Base-by-base conservation (phyloP, 1,140 invertebrate species). In the Teleopsis dalmanni region DNA sequence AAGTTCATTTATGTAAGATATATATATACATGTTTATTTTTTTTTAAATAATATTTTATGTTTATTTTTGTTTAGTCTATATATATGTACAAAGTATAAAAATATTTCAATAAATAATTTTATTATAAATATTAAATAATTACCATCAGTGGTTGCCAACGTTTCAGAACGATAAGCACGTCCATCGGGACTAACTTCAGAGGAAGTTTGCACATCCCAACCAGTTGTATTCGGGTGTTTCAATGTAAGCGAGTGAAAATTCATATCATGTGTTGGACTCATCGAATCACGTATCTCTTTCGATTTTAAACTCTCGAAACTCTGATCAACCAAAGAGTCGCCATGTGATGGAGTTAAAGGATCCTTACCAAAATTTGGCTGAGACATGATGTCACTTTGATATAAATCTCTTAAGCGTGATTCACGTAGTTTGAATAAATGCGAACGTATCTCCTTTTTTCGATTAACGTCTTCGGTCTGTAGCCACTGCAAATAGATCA, bases 401-500 rank as follows among this genome's bases (percentile, higher is more conserved):
- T 87, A 87, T 41, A 85, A 79, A 63, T 84, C 79, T 56, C 80
- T 79, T 46, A 88, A 74, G 26, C 85, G 74, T 58, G 83, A 78
- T 70, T 91, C 87, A 27, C 86, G 78, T 55, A 92, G 74, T 54
- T 83, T 83, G 62, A 86, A 88, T 79, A 88, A 85, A 63, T 89
- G 80, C 16, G 83, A 77, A 35, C 89, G 78, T 57, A 93, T 92
- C 69, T 88, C 85, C 65, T 88, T 88, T 66, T 89, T 85, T 42
- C 81, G 79, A 25, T 84, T 83, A 70, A 88, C 88, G 70, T 91
- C 87, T 58, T 90, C 84, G 13, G 88, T 85, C 62, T 85, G 81
- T 71, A 86, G 83, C 83, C 88, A 88, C 88, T 91, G 76, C 47
- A 72, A 75, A 21, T 8, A 22, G 11, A 49, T 26, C 4, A 27